phyloP scores from a whole-genome alignment of 1,140 invertebrate species.

The Luehdorfia chinensis region DNA sequence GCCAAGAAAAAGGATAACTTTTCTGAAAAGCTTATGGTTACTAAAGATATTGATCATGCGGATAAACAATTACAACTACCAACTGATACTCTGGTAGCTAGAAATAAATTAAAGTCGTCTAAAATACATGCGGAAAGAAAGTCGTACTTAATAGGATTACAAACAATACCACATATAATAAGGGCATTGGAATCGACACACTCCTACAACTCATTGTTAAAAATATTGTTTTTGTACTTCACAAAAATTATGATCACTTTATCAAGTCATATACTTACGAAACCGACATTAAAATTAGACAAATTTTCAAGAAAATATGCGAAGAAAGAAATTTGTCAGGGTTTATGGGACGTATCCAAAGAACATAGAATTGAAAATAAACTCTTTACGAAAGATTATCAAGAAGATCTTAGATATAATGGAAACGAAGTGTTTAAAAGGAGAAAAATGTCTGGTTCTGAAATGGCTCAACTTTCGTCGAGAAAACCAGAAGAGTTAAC shows the following conservation, averaged over 20 bases:
- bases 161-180: constrained; percentile 54
- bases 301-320: neutral
- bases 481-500: constrained; percentile 50
- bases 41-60: constrained; percentile 1
- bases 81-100: no score
- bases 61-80: no score
- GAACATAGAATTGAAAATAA: no score
- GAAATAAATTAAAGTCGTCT: constrained; percentile 18
- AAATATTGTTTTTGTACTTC: constrained; percentile 66
- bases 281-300: constrained; percentile 25
- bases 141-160: constrained; percentile 44
- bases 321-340: neutral
- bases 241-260: constrained; percentile 68
- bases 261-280: constrained; percentile 43
- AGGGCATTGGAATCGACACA: constrained; percentile 33
- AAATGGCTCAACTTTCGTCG: constrained; percentile 56
- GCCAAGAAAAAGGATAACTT: no score
- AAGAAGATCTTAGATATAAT: constrained; percentile 20
- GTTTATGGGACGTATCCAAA: no score
- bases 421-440: constrained; percentile 29
- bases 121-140: constrained; percentile 33
- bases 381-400: no score
- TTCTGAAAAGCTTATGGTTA: no score
- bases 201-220: constrained; percentile 51
- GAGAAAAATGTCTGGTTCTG: constrained; percentile 39